Evolutionary conservation across 2,797 vertebrate species (phyloP), one percentile per base, ranked within the genome.

Genomic region (Odontamblyopus rebecca): DNA sequence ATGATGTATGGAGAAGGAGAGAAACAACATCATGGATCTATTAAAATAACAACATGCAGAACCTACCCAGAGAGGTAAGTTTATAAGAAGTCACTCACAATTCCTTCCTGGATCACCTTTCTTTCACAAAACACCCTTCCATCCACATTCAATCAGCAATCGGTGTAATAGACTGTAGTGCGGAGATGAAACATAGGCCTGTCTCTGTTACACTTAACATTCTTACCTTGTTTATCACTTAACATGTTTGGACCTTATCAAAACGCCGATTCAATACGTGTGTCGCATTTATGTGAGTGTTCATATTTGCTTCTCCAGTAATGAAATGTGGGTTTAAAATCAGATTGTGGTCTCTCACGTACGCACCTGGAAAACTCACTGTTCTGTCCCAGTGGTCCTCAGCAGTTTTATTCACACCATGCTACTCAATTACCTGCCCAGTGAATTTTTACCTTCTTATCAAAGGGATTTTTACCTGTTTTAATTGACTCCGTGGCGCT

Each of bases 401-500:
- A 57, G 2, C n/a, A 61, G 41, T 68, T 64, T 68, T 5, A 64
- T 67, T 60, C 41, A 73, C 3, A 16, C 19, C 32, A 32, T 8
- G 0, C 18, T 50, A 8, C 35, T 35, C 56, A 68, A 51, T 53
- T 62, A 57, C 9, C 16, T 62, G 27, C 11, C 65, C 32, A 50
- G 15, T 62, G 13, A 69, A 67, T 67, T 67, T 57, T 67, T 1
- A 71, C 68, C 59, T 56, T 32, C 44, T 67, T 76, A 66, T 78
- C 51, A 60, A 69, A 72, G 72, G 32, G 27, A n/a, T 69, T 60
- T 61, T 50, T 61, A 18, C 41, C 27, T 48, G 38, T 7, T 32
- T 68, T 76, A 1, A 2, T 59, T 5, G 38, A 35, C 38, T 70
- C 71, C 65, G 35, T 62, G 79, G 59, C 44, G 16, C n/a, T 27